These are phyloP conservation scores for Pangasius krempfi DNA, from an alignment of 2,797 vertebrate genomes.

Conservation along the genomic window DNA sequence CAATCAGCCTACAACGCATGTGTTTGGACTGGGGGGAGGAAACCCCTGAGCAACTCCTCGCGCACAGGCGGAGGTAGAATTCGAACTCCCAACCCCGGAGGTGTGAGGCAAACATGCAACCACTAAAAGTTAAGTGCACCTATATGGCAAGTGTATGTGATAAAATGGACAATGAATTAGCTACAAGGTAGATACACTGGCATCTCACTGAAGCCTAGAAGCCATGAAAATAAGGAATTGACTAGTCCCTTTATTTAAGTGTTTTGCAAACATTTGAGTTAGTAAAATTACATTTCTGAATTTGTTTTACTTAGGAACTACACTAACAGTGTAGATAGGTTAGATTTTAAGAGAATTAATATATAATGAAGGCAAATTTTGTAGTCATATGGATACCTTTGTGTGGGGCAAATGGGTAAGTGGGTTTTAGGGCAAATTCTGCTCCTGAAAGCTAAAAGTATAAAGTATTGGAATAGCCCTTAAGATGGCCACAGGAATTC, in stretches of 20 bases:
- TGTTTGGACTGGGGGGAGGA: too few relatives aligned
- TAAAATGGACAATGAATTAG: not conserved
- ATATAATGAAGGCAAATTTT: not conserved
- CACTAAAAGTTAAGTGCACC: not conserved
- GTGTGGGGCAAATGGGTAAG: not conserved
- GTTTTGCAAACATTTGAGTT: not conserved
- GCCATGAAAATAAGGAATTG: not conserved
- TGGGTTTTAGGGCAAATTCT: not conserved
- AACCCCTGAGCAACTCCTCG: too few relatives aligned
- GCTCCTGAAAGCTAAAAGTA: not conserved
- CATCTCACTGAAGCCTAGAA: not conserved
- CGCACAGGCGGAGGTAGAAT: too few relatives aligned
- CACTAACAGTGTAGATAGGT: not conserved
- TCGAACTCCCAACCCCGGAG: too few relatives aligned
- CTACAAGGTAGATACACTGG: not conserved
- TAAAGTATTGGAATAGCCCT: not conserved
- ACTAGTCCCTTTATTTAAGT: not conserved
- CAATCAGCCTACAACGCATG: too few relatives aligned
- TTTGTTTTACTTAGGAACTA: not conserved
- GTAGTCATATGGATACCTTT: not conserved
- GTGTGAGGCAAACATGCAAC: too few relatives aligned
- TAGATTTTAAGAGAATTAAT: not conserved
- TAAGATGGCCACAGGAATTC: not conserved
- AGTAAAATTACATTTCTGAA: not conserved
- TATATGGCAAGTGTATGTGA: not conserved